Percentiles rank a stretch among this genome's conserved stretches.
Evolutionary conservation across 2,888 invertebrate species (phyloP).

Genomic region (Euzetes globulus): DNA sequence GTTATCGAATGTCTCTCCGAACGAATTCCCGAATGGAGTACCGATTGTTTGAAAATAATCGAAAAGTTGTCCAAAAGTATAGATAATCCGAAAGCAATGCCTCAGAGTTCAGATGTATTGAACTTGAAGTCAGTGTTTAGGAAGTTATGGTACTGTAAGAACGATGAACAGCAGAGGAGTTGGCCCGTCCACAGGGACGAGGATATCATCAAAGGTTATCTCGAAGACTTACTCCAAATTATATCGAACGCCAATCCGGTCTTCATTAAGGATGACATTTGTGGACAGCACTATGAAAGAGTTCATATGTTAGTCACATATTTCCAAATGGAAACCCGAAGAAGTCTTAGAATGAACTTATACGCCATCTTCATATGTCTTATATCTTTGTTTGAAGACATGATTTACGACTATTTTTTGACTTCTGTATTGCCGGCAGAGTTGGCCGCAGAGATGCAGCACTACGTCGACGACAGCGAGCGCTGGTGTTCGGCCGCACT

Average conservation of each 20-base stretch:
- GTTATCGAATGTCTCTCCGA: conserved; percentile 53
- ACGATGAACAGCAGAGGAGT: conserved; percentile 88
- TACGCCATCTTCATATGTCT: conserved; percentile 34
- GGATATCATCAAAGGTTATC: conserved; percentile 72
- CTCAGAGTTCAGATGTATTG: conserved; percentile 69
- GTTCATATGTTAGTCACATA: conserved; percentile 79
- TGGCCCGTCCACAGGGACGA: conserved; percentile 95
- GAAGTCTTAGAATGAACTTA: conserved; percentile 35
- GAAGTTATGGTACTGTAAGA: conserved; percentile 77
- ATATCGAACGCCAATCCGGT: conserved; percentile 70
- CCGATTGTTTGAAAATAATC: conserved; percentile 33
- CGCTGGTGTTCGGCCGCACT: conserved; percentile 73
- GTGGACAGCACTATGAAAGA: conserved; percentile 71
- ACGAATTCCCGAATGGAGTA: conserved; percentile 37
- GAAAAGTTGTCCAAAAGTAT: conserved; percentile 20
- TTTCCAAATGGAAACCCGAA: conserved; percentile 82
- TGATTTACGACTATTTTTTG: conserved; percentile 53
- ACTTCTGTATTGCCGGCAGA: conserved; percentile 83
- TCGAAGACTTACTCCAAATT: conserved; percentile 52
- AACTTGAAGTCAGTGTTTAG: conserved; percentile 72
- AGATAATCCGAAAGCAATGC: conserved; percentile 29
- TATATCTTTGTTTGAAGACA: conserved; percentile 26
- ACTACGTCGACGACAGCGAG: conserved; percentile 51
- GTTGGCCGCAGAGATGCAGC: conserved; percentile 62
- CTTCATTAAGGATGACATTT: conserved; percentile 73